Evolutionary conservation across 2,113 vertebrate genomes (phyloP), one percentile per base, ranked within the genome.

Genomic region (Gracilinanus agilis): DNA sequence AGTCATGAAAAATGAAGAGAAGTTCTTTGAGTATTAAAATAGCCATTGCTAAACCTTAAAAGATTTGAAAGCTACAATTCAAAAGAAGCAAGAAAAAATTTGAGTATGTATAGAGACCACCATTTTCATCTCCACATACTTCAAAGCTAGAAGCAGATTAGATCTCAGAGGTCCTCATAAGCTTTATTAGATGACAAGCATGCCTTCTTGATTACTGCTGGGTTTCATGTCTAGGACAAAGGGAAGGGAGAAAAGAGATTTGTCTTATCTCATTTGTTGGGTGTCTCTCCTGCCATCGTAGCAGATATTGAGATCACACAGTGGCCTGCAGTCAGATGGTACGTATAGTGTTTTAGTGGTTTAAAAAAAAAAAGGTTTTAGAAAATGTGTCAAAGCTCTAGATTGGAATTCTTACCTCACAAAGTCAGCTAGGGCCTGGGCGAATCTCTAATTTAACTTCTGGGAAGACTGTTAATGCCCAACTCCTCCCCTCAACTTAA

Each of bases 261-360:
- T 0, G 6, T 11, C 89, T 56, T 24, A 3, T 40, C 2, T 1
- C 9, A 34, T 25, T 0, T 83, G 29, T 24, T 11, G 40, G 3
- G 0, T 19, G 0, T 8, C 34, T 3, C 53, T 75, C 16, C 0
- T 49, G 34, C 40, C 12, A n/a, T 58, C 75, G 90, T 55, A 7
- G 90, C 34, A 91, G 95, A 67, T 23, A 44, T 0, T 61, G 8
- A 92, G 83, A 16, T 55, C 44, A 1, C 24, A 0, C 1, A 75
- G 40, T 88, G 44, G 34, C 56, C 21, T 54, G 44, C 5, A 54
- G 75, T 21, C 49, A 55, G 0, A 75, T 13, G 34, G 24, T 9
- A 27, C 27, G 25, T 58, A 19, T 16, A n/a, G 34, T 67, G 61
- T 34, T 49, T 49, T 49, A 49, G 49, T 67, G 29, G 34, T 4